These are phyloP conservation scores for Rattus norvegicus DNA, from an alignment of 2,113 vertebrate species.

Conservation along the genomic window DNA sequence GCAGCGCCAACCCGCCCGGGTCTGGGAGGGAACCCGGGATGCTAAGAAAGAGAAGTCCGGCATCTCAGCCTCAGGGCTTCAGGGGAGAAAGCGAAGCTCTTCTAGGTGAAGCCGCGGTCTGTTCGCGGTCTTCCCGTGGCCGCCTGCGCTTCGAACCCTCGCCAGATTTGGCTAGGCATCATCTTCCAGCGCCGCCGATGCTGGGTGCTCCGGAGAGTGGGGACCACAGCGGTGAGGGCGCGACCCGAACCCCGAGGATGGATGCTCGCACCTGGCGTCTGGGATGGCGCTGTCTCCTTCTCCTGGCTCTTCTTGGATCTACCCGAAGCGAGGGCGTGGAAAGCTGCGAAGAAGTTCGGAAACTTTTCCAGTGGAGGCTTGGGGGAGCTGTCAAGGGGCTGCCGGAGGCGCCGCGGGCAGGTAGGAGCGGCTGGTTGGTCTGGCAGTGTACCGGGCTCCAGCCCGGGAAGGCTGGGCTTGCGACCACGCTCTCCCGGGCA, in stretches of 20 bases:
- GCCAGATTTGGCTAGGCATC: not conserved
- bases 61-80: not conserved
- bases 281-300: constrained; percentile 31
- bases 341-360: constrained; percentile 89
- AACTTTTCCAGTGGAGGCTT: constrained; percentile 91
- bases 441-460: not conserved
- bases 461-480: not conserved
- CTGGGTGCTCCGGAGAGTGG: not conserved
- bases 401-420: constrained; percentile 86
- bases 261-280: not conserved
- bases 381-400: constrained; percentile 85
- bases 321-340: constrained; percentile 49
- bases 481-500: too few relatives aligned
- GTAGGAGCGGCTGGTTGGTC: constrained; percentile 76
- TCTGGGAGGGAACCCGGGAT: not conserved
- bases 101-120: not conserved
- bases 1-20: not conserved
- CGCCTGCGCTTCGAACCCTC: rapidly evolving
- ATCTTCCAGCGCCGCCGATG: not conserved
- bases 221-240: not conserved
- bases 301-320: constrained; percentile 37
- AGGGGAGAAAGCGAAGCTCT: not conserved
- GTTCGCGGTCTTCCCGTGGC: not conserved
- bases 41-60: not conserved
- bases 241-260: constrained; percentile 25